Percentiles rank a stretch among this genome's conserved stretches.
These are phyloP conservation scores for Muscicapa striata DNA, from an alignment of 2,797 vertebrate genomes.

Conservation along the genomic window DNA sequence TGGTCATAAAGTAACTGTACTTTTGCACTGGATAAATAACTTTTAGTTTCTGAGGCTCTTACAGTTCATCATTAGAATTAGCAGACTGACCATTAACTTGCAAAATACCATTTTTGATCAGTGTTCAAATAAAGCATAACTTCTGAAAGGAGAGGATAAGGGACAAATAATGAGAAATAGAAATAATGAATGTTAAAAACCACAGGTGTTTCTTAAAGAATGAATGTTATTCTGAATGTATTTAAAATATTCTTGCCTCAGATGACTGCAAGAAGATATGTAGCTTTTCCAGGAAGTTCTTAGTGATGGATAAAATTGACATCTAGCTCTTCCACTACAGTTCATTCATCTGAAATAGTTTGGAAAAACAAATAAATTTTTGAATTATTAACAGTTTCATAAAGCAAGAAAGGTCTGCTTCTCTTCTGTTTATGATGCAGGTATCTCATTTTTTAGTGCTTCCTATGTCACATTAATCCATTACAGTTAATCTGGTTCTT, in stretches of 20 bases:
- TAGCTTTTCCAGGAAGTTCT: background rate
- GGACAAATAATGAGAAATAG: background rate
- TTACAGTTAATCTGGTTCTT: background rate
- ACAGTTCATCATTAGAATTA: background rate
- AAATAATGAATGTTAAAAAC: background rate
- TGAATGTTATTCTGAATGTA: background rate
- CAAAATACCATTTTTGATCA: background rate
- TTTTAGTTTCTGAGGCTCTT: background rate
- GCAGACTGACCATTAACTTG: background rate
- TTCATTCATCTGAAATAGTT: background rate
- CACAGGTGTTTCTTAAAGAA: background rate
- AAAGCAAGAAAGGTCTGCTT: background rate
- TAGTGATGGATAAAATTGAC: background rate
- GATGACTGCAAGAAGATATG: background rate
- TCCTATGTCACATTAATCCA: background rate
- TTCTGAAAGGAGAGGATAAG: background rate
- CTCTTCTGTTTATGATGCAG: background rate
- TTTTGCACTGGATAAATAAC: background rate
- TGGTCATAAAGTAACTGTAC: background rate
- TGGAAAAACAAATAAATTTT: background rate
- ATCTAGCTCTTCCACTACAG: background rate
- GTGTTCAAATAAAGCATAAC: background rate
- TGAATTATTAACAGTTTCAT: background rate
- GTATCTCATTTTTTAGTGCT: background rate
- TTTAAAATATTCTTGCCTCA: background rate